Conservation (phyloP, 2,797 vertebrate species). For the Mallotus villosus region DNA sequence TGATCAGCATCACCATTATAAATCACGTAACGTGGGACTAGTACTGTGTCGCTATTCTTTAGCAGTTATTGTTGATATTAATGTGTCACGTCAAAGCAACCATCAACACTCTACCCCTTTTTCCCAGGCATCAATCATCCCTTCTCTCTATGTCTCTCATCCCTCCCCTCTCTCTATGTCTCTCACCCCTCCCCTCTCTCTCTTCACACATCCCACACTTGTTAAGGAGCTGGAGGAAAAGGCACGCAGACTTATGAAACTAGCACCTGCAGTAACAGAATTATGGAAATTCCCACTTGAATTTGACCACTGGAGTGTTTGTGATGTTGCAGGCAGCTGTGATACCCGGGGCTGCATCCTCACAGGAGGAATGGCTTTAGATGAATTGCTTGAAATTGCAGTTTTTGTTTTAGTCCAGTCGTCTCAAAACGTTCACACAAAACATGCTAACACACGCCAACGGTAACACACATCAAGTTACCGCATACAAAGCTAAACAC, state of each 20-base stretch:
- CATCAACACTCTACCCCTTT: too few relatives aligned
- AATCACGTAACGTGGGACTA: too few relatives aligned
- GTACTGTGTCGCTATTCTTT: too few relatives aligned
- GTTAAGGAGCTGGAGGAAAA: constrained; percentile 44
- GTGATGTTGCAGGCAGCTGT: neutral
- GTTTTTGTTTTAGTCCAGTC: too few relatives aligned
- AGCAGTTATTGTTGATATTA: too few relatives aligned
- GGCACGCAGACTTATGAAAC: constrained; percentile 63
- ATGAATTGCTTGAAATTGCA: too few relatives aligned
- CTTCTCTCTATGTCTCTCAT: neutral
- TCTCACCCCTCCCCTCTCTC: constrained; percentile 48
- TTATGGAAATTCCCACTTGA: constrained; percentile 19
- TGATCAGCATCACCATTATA: too few relatives aligned
- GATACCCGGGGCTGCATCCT: constrained; percentile 26
- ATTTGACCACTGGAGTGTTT: constrained; percentile 24
- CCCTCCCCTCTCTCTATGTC: neutral
- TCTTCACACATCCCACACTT: constrained; percentile 45
- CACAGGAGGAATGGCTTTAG: constrained; percentile 7
- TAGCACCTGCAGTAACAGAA: constrained; percentile 9
- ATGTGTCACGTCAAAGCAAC: too few relatives aligned
- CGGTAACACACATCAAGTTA: neutral
- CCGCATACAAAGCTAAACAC: neutral
- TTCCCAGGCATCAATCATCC: neutral
- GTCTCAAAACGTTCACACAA: neutral
- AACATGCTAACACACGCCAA: neutral